These are phyloP conservation scores for Cordylochernes scorpioides DNA, from an alignment of 2,888 invertebrate species.

Conservation along the genomic window DNA sequence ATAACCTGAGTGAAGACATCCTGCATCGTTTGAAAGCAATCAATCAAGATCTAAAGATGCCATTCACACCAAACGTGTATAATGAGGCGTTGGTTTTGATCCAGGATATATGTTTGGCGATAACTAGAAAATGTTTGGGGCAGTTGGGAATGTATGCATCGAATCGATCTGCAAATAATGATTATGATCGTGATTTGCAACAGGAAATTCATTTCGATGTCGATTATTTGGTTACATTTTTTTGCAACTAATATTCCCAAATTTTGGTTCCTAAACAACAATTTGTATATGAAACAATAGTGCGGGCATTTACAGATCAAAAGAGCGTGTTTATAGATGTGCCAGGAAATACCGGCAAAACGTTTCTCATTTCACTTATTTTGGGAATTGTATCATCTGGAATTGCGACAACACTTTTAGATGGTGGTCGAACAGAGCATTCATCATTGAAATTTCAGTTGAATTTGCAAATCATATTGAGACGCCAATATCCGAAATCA, in stretches of 20 bases:
- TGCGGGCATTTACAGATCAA: too few relatives aligned
- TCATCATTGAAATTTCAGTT: too few relatives aligned
- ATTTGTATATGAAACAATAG: constrained; percentile 2
- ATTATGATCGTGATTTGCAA: constrained; percentile 1
- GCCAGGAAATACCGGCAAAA: too few relatives aligned
- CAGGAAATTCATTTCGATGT: constrained; percentile 7
- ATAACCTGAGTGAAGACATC: too few relatives aligned
- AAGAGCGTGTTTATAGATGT: too few relatives aligned
- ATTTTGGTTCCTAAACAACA: constrained; percentile 1
- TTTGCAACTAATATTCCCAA: constrained; percentile 2
- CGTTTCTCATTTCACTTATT: too few relatives aligned
- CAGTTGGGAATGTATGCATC: constrained; percentile 3
- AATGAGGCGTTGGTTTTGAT: too few relatives aligned
- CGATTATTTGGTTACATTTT: not conserved
- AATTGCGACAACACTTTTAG: constrained; percentile 20
- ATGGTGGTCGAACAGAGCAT: constrained; percentile 1
- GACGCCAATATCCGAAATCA: constrained; percentile 18
- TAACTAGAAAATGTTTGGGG: constrained; percentile 1
- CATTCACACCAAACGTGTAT: constrained; percentile 1
- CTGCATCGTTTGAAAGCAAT: not conserved
- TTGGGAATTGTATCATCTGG: constrained; percentile 18
- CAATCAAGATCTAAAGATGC: constrained; percentile 1
- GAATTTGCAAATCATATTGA: constrained; percentile 13
- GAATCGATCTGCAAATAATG: constrained; percentile 2
- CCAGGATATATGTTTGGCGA: constrained; percentile 3